phyloP scores from a whole-genome alignment of 2,113 vertebrate species.

The Myotis lucifugus region DNA sequence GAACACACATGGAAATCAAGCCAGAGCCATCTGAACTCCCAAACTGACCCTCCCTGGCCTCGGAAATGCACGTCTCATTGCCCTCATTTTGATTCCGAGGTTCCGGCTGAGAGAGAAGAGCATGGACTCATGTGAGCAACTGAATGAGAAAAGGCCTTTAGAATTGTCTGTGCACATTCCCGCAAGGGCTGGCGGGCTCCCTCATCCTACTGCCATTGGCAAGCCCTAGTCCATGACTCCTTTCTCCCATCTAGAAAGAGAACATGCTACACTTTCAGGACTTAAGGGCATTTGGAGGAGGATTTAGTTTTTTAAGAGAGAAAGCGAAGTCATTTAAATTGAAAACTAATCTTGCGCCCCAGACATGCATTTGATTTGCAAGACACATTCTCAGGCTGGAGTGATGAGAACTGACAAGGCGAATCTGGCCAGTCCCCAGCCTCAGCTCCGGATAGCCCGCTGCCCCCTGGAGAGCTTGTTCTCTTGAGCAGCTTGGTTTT shows the following conservation, averaged over 20 bases:
- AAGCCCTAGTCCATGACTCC: not conserved
- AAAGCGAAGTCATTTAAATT: conserved; percentile 65
- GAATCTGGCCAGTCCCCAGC: not conserved
- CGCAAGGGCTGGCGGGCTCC: not conserved
- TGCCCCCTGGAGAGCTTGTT: not conserved
- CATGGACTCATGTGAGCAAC: not conserved
- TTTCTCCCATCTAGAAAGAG: conserved; percentile 23
- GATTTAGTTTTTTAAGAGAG: conserved; percentile 58
- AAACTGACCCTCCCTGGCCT: not conserved
- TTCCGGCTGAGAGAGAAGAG: not conserved
- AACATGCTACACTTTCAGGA: conserved; percentile 47
- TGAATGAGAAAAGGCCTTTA: not conserved
- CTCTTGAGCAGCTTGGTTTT: not conserved
- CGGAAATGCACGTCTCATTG: not conserved
- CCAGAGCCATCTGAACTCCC: not conserved
- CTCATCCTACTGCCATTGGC: not conserved
- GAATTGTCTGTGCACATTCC: not conserved
- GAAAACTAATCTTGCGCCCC: conserved; percentile 41
- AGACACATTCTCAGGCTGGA: not conserved
- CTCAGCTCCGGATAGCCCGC: not conserved
- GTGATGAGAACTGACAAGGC: not conserved
- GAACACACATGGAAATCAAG: not conserved
- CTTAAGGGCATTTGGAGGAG: conserved; percentile 47
- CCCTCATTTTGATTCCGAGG: not conserved
- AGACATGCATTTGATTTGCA: not conserved